A percentile compares a stretch with the other conserved stretches of the same genome.
These are phyloP conservation scores for Rhynchotus rufescens DNA, from an alignment of 2,797 vertebrate species.

Conservation along the genomic window DNA sequence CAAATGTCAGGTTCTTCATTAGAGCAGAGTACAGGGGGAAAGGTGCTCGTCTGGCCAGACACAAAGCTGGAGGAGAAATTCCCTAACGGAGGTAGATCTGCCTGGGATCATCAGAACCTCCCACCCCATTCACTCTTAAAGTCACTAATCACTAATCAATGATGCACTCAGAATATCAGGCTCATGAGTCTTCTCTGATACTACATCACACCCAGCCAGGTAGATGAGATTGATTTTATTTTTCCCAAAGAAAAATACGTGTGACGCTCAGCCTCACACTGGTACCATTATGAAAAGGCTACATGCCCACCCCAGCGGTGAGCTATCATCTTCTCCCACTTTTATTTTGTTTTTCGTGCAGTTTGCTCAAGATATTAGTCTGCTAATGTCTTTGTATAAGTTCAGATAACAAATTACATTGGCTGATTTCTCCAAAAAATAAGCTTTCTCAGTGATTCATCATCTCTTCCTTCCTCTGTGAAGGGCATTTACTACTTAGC, in stretches of 20 bases:
- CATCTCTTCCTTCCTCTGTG: constrained; percentile 35
- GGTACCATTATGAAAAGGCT: accelerated
- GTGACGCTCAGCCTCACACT: neutral
- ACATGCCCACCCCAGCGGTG: neutral
- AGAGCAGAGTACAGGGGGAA: neutral
- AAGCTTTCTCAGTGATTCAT: neutral
- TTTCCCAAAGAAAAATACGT: neutral
- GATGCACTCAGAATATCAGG: neutral
- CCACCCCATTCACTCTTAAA: neutral
- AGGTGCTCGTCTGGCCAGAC: neutral
- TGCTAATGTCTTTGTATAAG: neutral
- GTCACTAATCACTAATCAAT: constrained; percentile 11
- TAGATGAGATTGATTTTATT: neutral
- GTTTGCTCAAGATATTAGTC: neutral
- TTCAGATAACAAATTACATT: constrained; percentile 15
- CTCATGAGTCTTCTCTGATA: constrained; percentile 6
- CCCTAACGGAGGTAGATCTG: neutral
- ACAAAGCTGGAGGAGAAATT: neutral
- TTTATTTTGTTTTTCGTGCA: neutral
- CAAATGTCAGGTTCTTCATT: neutral
- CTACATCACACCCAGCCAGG: neutral
- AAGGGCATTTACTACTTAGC: constrained; percentile 33
- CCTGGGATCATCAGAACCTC: neutral
- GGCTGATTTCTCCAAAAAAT: neutral
- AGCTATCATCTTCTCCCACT: neutral